Evolutionary conservation across 2,797 vertebrate genomes (phyloP), one percentile per base, ranked within the genome.

Genomic region (Neosilurus mollespiculum): DNA sequence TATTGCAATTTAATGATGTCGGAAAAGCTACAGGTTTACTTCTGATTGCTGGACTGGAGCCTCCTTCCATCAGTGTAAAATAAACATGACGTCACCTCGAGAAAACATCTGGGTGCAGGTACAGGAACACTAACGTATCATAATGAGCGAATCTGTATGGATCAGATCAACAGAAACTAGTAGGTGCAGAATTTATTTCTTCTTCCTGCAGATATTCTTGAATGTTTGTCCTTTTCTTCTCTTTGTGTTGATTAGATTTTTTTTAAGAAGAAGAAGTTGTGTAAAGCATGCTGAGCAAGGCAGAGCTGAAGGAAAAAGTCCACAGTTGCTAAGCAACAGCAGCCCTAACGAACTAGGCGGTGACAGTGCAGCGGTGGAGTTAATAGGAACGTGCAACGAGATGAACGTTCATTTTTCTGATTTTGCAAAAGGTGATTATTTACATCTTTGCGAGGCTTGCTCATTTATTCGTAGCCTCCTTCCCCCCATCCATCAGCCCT

Each of bases 311-410:
- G 75, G 79, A 83, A 75, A 89, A 90, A 88, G 91, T 90, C 70
- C 85, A 90, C 90, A 86, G 93, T 94, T 94, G 92, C 94, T 91
- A 90, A 89, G 94, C 93, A 94, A 95, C 94, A 90, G 86, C 88
- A 80, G 89, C 89, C 87, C 89, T 91, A 90, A 92, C 90, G 90
- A 92, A 90, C 90, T 80, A 90, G 90, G 90, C 88, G 89, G 90
- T 87, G 89, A 92, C 90, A 86, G 90, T 89, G 91, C 89, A 89
- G 86, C 89, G 78, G 84, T 88, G 88, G 83, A 81, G 90, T 91
- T 94, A 93, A 94, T 92, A 90, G 92, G 91, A 88, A 92, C 88
- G 90, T 90, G 90, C 89, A 91, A 90, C 54, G 87, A 76, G 87
- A 81, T 88, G 78, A 87, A 91, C 89, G 92, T 91, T 88, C 88